A percentile compares a stretch with the other conserved stretches of the same genome.
These are phyloP conservation scores for Neopelma chrysocephalum DNA, from an alignment of 2,797 vertebrate genomes.

Conservation along the genomic window DNA sequence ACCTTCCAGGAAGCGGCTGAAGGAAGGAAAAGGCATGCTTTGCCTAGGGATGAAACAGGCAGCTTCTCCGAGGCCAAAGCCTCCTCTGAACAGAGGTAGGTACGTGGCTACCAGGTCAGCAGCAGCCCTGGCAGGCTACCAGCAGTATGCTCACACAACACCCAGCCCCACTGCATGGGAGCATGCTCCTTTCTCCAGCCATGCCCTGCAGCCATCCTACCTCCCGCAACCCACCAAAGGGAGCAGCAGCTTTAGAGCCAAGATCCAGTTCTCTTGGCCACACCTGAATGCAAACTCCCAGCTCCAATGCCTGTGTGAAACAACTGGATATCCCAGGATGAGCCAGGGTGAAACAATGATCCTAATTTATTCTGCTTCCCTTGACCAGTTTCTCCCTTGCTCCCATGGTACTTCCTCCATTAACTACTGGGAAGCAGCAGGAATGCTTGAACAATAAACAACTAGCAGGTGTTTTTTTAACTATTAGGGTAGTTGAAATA, in stretches of 20 bases:
- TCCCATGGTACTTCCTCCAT: background rate
- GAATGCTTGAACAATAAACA: background rate
- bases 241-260: background rate
- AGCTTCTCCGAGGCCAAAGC: background rate
- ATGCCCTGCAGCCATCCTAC: accelerated
- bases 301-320: background rate
- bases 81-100: accelerated
- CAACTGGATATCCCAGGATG: background rate
- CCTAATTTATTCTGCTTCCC: background rate
- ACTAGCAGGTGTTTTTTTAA: background rate
- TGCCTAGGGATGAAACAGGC: background rate
- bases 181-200: background rate
- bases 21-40: background rate
- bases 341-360: background rate
- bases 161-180: accelerated
- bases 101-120: background rate
- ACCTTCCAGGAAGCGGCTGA: accelerated
- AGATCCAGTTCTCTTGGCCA: accelerated
- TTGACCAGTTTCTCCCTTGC: background rate
- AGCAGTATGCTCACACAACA: background rate
- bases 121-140: background rate
- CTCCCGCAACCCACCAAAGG: background rate
- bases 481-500: background rate
- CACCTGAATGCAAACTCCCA: background rate
- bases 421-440: background rate